Evolutionary conservation across 2,888 invertebrate genomes (phyloP).

Genomic region (Ectropis crepuscularia): DNA sequence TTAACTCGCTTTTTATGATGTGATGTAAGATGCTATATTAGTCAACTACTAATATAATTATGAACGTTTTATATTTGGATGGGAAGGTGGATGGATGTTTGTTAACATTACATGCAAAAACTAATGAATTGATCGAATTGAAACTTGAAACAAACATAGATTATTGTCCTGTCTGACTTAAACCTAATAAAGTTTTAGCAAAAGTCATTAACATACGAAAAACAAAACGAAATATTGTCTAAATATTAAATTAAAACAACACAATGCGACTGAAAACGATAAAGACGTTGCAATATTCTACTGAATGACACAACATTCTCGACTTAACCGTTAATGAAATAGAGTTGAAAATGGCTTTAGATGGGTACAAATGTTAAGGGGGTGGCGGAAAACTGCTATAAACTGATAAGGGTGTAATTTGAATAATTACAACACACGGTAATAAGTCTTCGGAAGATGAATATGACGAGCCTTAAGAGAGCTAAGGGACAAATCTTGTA

Average conservation of each 20-base stretch:
- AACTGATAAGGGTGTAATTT: slow-evolving; percentile 76
- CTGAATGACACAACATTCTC: slow-evolving; percentile 27
- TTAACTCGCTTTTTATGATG: no score
- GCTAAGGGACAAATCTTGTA: slow-evolving; percentile 47
- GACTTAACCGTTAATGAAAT: slow-evolving; percentile 35
- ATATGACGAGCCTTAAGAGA: slow-evolving; percentile 62
- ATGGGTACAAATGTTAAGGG: slow-evolving; percentile 34
- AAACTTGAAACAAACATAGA: no score
- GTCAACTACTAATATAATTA: no score
- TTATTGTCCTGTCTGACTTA: not conserved
- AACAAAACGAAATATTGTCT: slow-evolving; percentile 54
- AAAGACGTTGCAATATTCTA: slow-evolving; percentile 41
- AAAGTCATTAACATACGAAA: slow-evolving; percentile 41
- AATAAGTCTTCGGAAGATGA: slow-evolving; percentile 72
- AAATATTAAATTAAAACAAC: slow-evolving; percentile 53
- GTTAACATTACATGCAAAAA: no score
- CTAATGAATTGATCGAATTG: no score
- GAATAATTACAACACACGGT: slow-evolving; percentile 74
- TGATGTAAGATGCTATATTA: no score
- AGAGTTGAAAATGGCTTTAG: slow-evolving; percentile 40
- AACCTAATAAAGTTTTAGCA: not conserved
- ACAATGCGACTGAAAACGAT: slow-evolving; percentile 49
- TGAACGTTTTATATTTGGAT: no score
- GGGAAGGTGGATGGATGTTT: no score
- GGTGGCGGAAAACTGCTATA: slow-evolving; percentile 71